These are phyloP conservation scores for Umimayanthus chanpuru DNA, from an alignment of 92 coral and sea anemone genomes.

Conservation along the genomic window DNA sequence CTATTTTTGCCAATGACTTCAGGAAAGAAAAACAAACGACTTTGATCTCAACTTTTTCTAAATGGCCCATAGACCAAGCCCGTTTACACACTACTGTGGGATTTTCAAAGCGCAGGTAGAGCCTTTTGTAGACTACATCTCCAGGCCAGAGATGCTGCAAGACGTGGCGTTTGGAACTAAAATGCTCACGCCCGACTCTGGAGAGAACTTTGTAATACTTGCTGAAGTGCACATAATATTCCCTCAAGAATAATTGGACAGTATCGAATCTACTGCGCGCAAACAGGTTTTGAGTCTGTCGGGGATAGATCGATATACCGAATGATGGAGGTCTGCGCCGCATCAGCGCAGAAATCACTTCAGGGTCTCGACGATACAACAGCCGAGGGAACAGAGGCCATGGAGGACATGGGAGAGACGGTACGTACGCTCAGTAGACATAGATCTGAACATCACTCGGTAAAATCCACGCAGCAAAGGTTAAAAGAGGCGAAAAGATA, in stretches of 20 bases:
- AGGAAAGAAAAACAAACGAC: conserved; percentile 47
- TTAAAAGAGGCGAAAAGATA: conserved; percentile 61
- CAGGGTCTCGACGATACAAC: conserved; percentile 65
- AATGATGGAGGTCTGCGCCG: conserved; percentile 64
- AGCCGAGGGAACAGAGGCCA: conserved; percentile 67
- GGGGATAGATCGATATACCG: conserved; percentile 64
- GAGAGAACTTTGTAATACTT: conserved; percentile 61
- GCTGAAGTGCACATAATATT: conserved; percentile 57
- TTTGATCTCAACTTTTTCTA: conserved; percentile 51
- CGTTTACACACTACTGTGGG: conserved; percentile 54
- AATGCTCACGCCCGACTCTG: conserved; percentile 59
- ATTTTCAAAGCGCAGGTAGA: conserved; percentile 51
- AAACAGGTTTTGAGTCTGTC: conserved; percentile 56
- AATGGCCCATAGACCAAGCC: conserved; percentile 67
- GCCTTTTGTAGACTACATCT: conserved; percentile 59
- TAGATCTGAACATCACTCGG: conserved; percentile 50
- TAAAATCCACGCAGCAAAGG: conserved; percentile 40
- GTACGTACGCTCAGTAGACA: conserved; percentile 41
- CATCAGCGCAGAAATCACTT: conserved; percentile 65
- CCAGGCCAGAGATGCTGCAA: too few relatives aligned
- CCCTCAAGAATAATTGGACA: conserved; percentile 62
- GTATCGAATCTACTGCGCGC: conserved; percentile 50
- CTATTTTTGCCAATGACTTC: conserved; percentile 63
- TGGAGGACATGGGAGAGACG: conserved; percentile 52
- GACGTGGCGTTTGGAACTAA: conserved; percentile 71